These are phyloP conservation scores for Melanotaenia trifasciata DNA, from an alignment of 2,797 vertebrate species.

Conservation along the genomic window DNA sequence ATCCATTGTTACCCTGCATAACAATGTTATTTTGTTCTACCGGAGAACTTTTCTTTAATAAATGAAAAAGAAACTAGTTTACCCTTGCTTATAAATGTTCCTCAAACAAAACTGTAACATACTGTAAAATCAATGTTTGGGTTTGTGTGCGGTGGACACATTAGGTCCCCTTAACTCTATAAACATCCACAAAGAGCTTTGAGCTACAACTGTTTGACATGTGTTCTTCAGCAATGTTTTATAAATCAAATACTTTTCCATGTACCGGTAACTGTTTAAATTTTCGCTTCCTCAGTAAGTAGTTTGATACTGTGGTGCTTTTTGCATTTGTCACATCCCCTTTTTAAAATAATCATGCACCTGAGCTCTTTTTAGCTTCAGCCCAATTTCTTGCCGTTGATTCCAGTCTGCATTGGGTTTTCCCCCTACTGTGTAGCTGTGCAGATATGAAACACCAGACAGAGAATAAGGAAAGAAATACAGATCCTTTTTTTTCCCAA, in stretches of 20 bases:
- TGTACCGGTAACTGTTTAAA: background rate
- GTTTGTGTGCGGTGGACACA: background rate
- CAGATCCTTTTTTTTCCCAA: background rate
- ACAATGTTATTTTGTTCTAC: background rate
- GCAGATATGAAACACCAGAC: slow-evolving; percentile 13
- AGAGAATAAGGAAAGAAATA: slow-evolving; percentile 9
- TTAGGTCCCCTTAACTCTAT: too few relatives aligned
- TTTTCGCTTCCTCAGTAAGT: slow-evolving; percentile 17
- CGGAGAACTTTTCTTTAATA: too few relatives aligned
- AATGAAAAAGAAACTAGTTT: too few relatives aligned
- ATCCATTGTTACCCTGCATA: background rate
- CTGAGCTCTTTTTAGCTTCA: slow-evolving; percentile 24
- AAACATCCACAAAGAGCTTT: background rate
- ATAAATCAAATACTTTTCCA: background rate
- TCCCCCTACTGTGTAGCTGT: slow-evolving; percentile 7
- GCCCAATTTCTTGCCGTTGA: slow-evolving; percentile 4
- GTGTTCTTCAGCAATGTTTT: slow-evolving; percentile 6
- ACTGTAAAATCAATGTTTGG: background rate
- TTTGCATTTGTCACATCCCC: slow-evolving; percentile 23
- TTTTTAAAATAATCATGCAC: slow-evolving; percentile 33
- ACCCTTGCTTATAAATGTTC: too few relatives aligned
- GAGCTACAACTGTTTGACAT: background rate
- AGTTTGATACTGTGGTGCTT: slow-evolving; percentile 17
- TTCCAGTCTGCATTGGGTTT: slow-evolving; percentile 14
- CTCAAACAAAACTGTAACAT: background rate